phyloP scores from a whole-genome alignment of 2,113 vertebrate species.

The Brienomyrus longianalis region DNA sequence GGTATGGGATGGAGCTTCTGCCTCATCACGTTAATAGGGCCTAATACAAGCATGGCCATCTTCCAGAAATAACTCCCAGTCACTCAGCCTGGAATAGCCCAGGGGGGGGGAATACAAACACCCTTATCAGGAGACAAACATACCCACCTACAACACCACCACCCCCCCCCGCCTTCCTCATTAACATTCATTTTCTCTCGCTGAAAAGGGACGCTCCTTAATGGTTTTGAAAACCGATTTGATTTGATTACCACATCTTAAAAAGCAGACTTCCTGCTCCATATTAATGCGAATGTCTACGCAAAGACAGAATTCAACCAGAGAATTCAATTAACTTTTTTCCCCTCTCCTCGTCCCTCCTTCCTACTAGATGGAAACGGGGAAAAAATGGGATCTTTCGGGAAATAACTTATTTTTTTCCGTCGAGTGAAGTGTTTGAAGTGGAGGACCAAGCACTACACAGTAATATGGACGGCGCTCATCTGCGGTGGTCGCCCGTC shows the following conservation, averaged over 20 bases:
- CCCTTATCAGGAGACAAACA: conserved; percentile 69
- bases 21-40: conserved; percentile 22
- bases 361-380: background rate
- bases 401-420: background rate
- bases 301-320: conserved; percentile 39
- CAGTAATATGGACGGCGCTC: background rate
- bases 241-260: conserved; percentile 40
- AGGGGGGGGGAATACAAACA: conserved; percentile 60
- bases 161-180: conserved; percentile 30
- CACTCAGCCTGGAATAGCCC: conserved; percentile 41
- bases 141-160: conserved; percentile 40
- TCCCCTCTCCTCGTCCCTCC: conserved; percentile 14
- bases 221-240: conserved; percentile 47
- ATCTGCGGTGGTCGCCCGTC: too few species aligned
- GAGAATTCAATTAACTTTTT: conserved; percentile 59
- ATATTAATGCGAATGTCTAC: conserved; percentile 44
- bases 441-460: background rate
- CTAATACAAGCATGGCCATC: conserved; percentile 35
- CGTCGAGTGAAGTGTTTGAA: background rate
- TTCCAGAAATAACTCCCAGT: conserved; percentile 38
- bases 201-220: conserved; percentile 46
- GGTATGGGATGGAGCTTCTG: background rate
- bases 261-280: conserved; percentile 35
- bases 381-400: background rate
- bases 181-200: conserved; percentile 61